phyloP scores from a whole-genome alignment of 2,113 vertebrate genomes.

The Apistogramma diplotaenia region DNA sequence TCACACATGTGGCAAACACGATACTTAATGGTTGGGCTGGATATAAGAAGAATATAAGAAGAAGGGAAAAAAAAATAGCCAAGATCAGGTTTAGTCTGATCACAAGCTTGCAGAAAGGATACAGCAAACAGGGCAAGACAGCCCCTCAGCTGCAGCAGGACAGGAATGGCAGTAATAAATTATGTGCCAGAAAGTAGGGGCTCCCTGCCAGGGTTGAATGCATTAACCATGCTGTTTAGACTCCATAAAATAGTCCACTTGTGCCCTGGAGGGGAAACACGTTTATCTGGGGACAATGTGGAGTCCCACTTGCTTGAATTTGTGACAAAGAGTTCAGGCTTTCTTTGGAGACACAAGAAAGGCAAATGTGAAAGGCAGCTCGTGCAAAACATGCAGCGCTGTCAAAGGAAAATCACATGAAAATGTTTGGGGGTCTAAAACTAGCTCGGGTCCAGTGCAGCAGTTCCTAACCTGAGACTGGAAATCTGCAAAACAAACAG shows the following conservation, averaged over 20 bases:
- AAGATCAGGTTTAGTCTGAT: slow-evolving; percentile 10
- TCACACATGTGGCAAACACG: background rate
- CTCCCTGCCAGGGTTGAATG: slow-evolving; percentile 33
- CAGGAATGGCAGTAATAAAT: slow-evolving; percentile 28
- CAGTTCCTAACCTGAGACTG: background rate
- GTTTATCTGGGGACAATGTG: slow-evolving; percentile 28
- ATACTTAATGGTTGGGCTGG: background rate
- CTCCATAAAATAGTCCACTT: slow-evolving; percentile 44
- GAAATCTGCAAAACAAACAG: background rate
- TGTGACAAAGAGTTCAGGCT: slow-evolving; percentile 16
- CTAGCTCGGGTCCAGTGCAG: background rate
- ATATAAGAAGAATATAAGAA: too few relatives aligned
- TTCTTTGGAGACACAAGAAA: background rate
- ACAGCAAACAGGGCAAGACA: slow-evolving; percentile 6
- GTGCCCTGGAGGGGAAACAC: slow-evolving; percentile 13
- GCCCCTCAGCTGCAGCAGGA: slow-evolving; percentile 35
- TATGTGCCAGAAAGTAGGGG: slow-evolving; percentile 33
- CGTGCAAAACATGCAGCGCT: background rate
- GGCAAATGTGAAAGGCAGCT: background rate
- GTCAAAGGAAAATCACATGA: background rate
- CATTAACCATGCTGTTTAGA: slow-evolving; percentile 60
- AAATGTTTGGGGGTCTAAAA: background rate
- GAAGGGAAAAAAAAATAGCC: background rate
- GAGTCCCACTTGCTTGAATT: slow-evolving; percentile 6
- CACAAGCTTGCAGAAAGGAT: background rate